Conservation (phyloP, 2,113 vertebrate species). For the Merops nubicus region DNA sequence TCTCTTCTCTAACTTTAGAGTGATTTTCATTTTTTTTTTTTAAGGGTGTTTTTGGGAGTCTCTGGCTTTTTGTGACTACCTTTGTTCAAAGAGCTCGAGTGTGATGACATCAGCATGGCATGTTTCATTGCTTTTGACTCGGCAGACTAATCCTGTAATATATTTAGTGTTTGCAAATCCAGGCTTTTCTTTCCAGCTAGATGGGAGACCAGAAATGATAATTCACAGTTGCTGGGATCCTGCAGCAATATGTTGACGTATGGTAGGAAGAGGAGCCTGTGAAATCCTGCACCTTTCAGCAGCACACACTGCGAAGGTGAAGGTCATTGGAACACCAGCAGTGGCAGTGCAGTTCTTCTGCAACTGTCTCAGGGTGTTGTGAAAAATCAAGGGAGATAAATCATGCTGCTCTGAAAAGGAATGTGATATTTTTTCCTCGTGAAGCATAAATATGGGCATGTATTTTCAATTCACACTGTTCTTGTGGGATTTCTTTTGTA, state of each 20-base stretch:
- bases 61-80: background rate
- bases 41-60: background rate
- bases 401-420: background rate
- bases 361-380: background rate
- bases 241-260: background rate
- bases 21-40: background rate
- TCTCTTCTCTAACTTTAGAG: background rate
- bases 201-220: background rate
- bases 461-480: background rate
- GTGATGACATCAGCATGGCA: background rate
- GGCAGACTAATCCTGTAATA: background rate
- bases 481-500: background rate
- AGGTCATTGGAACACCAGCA: conserved; percentile 15
- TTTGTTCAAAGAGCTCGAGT: background rate
- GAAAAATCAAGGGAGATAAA: background rate
- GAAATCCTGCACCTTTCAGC: background rate
- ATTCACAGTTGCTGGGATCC: background rate
- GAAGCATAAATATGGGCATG: background rate
- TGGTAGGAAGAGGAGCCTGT: background rate
- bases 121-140: background rate
- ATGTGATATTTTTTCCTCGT: background rate
- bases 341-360: conserved; percentile 14
- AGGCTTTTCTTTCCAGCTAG: background rate
- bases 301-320: background rate
- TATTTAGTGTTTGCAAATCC: conserved; percentile 2